Conservation (phyloP, 2,797 vertebrate species). For the Setipinna tenuifilis region DNA sequence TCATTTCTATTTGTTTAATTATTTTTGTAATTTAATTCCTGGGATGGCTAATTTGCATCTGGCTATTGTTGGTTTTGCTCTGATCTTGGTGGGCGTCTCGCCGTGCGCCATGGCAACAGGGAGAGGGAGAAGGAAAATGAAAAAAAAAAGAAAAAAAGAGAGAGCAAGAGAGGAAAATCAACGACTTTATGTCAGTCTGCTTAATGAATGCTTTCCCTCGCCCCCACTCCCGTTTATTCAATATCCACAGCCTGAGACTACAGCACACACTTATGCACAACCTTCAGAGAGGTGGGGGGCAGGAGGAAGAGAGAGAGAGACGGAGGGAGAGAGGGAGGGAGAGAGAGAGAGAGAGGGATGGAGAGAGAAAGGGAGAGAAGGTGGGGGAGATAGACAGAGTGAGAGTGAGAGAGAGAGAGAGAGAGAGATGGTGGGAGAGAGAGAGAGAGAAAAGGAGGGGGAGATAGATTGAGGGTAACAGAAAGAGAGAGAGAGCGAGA, state of each 20-base stretch:
- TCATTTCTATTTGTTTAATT: background rate
- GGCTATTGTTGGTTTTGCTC: background rate
- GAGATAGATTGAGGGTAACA: too few species aligned
- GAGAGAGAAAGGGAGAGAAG: background rate
- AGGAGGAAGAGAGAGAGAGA: too few species aligned
- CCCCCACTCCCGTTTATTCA: background rate
- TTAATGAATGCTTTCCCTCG: slow-evolving; percentile 10
- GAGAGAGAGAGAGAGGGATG: background rate
- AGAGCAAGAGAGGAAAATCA: background rate
- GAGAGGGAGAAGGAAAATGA: background rate
- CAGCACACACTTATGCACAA: background rate
- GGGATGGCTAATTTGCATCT: background rate
- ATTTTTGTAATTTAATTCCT: background rate
- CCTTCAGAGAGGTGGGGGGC: background rate
- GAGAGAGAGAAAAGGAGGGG: background rate
- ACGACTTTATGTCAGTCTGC: slow-evolving; percentile 12
- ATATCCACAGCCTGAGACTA: background rate
- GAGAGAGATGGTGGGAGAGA: background rate
- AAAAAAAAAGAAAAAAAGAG: background rate
- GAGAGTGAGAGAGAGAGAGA: background rate
- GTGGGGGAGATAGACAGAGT: background rate
- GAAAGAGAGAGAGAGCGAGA: too few species aligned
- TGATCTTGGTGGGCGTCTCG: background rate
- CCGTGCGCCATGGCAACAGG: background rate
- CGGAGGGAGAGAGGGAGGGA: too few species aligned